Base-by-base conservation (phyloP, 2,113 vertebrate genomes). In the Anguilla japonica region DNA sequence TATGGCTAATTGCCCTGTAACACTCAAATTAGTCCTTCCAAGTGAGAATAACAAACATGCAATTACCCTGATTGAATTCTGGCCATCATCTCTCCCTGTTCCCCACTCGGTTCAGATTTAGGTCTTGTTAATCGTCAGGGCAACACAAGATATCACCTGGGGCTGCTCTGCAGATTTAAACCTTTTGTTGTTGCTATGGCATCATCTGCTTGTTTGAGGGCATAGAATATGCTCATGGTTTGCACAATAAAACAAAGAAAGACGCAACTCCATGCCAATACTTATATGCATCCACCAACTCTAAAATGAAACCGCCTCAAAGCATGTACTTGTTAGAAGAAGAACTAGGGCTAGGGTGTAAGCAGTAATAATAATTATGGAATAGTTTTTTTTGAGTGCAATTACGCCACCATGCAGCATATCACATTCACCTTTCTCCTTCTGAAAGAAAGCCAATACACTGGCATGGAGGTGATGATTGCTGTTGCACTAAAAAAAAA, bases 1-100 rank as follows among this genome's bases (percentile, higher is more conserved):
- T 87, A 91, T 89, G 89, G 88, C 89, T 95, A 92, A 94, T 92
- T 94, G 91, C 89, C 87, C 85, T 84, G 89, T 89, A 92, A 90
- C 89, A 90, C 90, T 92, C 92, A 91, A 93, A 93, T 90, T 91
- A 91, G 88, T 88, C 89, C 90, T 89, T 83, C 91, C 90, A 89
- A 84, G 86, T 53, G 92, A 88, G 85, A 92, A 93, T 91, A 91
- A 91, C 91, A 92, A 95, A 92, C 90, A 91, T 89, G 90, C 91
- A 89, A 91, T 92, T 93, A 92, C 89, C 92, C 88, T 89, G 84
- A 82, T 20, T 9, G 86, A 83, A 40, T 88, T 43, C 81, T 34
- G 43, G 20, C 43, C n/a, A 11, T 82, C 81, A 34, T 29, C n/a
- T 26, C 46, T 82, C 81, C 81, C 26, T 50, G 79, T 15, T 53